Conservation (phyloP, 2,797 vertebrate species). For the Manis javanica region DNA sequence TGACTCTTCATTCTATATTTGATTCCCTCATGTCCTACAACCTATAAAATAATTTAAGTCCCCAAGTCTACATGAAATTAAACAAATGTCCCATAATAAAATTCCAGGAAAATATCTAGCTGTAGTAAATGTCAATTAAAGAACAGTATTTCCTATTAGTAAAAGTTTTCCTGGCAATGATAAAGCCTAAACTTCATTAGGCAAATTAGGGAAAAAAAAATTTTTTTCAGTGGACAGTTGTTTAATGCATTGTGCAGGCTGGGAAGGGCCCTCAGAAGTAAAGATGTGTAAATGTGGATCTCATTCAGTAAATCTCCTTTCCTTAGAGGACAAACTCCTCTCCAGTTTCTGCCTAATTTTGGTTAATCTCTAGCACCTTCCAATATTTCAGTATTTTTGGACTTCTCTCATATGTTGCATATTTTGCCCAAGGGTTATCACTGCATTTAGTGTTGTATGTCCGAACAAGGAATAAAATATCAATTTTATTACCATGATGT, state of each 20-base stretch:
- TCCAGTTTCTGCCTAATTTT: not conserved
- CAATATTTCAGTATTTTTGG: not conserved
- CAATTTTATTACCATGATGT: not conserved
- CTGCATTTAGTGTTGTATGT: not conserved
- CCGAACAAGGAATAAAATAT: not conserved
- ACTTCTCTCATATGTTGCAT: not conserved
- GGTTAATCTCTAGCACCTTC: not conserved
- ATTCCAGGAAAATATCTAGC: conserved; percentile 19
- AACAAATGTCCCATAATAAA: conserved; percentile 73
- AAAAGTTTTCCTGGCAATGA: conserved; percentile 64
- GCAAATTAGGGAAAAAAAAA: not conserved
- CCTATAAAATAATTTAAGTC: conserved; percentile 55
- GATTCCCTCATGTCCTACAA: conserved; percentile 61
- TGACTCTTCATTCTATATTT: not conserved
- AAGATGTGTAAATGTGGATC: not conserved
- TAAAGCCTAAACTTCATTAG: not conserved
- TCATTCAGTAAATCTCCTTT: not conserved
- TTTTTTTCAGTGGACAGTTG: not conserved
- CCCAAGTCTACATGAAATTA: conserved; percentile 62
- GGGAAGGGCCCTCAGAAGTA: not conserved
- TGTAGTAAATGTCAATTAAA: conserved; percentile 72
- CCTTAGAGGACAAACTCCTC: not conserved
- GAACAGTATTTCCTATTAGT: conserved; percentile 70
- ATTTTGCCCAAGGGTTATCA: not conserved
- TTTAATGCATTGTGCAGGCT: not conserved